Evolutionary conservation across 2,797 vertebrate species (phyloP), one percentile per base, ranked within the genome.

Genomic region (Toxotes lorentzi): DNA sequence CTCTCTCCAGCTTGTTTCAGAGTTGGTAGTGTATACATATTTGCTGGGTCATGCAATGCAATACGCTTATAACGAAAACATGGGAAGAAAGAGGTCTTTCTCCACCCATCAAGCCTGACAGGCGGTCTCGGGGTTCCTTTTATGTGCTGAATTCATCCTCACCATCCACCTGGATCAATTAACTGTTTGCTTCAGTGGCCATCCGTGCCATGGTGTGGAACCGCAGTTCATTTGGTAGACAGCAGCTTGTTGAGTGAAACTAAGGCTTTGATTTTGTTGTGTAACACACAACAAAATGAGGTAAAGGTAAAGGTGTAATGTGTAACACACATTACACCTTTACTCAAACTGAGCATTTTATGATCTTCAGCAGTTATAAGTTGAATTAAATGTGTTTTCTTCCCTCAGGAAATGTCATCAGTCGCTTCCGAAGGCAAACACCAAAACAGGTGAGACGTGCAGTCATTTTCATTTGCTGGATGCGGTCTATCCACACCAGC

Each of bases 121-220:
- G 89, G 90, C 75, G 13, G 78, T 89, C 86, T 81, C 69, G 1
- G 80, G 68, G 78, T 79, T 88, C 79, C 93, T 94, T 95, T 94
- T 94, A 94, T 95, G 93, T 94, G 91, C 91, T 91, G 86, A 91
- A 93, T 91, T 95, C 93, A 94, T 94, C 91, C 92, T 90, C 91
- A 91, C 89, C 88, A 63, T 94, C 93, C 94, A 95, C 93, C 94
- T 94, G 95, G 92, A 93, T 94, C 92, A 95, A 95, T 94, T 92
- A 94, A 91, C 84, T 92, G 87, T 92, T 91, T 95, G 94, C 93
- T 95, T 92, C 93, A 94, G 84, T 94, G 93, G 79, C 81, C 88
- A 83, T 91, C 88, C 76, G 80, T 60, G 76, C 74, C 32, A 47
- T 78, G 73, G 45, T 65, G 77, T 73, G 78, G 82, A 89, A 70